Conservation (phyloP, 1,140 invertebrate species). For the Cotesia vestalis region DNA sequence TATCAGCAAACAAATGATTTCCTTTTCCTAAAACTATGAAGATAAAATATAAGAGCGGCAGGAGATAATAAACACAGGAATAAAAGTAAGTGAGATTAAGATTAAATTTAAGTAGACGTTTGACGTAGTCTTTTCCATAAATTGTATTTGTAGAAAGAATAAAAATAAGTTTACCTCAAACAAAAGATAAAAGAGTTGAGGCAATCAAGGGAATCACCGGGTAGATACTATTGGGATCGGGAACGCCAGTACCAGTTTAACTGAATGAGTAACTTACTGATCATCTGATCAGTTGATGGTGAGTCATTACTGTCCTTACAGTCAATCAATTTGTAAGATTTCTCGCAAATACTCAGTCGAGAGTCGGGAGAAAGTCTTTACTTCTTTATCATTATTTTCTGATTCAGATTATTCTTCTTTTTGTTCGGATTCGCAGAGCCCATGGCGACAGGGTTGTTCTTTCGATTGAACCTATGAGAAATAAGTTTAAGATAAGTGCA, state of each 20-base stretch:
- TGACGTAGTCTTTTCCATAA: no score
- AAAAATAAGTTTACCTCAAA: no score
- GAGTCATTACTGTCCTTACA: conserved; percentile 19
- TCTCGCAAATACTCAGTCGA: background rate
- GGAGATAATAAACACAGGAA: no score
- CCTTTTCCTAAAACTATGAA: no score
- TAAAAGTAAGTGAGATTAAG: no score
- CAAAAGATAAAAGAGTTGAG: background rate
- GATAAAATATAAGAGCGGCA: no score
- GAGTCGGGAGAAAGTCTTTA: conserved; percentile 1
- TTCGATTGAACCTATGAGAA: conserved; percentile 4
- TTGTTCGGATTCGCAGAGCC: background rate
- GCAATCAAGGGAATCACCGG: conserved; percentile 15
- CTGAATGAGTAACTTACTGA: background rate
- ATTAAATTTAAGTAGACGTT: no score
- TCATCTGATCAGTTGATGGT: no score
- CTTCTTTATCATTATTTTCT: background rate
- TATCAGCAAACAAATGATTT: no score
- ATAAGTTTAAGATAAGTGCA: conserved; percentile 9
- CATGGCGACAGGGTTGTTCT: conserved; percentile 24
- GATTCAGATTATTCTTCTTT: background rate
- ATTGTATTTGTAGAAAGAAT: no score
- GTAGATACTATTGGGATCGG: no score
- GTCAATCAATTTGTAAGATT: conserved; percentile 23
- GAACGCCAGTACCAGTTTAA: background rate